Conservation (phyloP, 2,888 invertebrate genomes). For the Biston betularia region DNA sequence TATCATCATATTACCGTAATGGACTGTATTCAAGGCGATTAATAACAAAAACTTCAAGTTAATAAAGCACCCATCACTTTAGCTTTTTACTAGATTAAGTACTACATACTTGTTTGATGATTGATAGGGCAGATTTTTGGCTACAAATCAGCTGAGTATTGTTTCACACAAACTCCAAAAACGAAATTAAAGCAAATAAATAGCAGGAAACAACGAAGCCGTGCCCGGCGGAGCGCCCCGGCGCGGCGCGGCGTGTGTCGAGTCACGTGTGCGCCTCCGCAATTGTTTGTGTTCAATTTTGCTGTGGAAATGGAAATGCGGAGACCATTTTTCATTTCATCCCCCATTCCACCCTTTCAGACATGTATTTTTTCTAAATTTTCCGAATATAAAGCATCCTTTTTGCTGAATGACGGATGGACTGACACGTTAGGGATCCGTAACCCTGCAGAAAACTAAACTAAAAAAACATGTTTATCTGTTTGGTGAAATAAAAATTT, state of each 20-base stretch:
- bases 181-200: slow-evolving; percentile 12
- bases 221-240: neutral
- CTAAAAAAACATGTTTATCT: too few species aligned
- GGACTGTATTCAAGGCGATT: neutral
- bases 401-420: slow-evolving; percentile 28
- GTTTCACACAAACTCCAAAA: neutral
- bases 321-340: slow-evolving; percentile 38
- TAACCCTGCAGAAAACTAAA: too few species aligned
- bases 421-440: neutral
- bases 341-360: slow-evolving; percentile 31
- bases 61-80: neutral
- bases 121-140: too few species aligned
- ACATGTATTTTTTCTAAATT: slow-evolving; percentile 29
- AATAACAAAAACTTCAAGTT: neutral
- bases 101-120: neutral
- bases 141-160: neutral
- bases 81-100: neutral
- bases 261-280: neutral
- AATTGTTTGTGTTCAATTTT: slow-evolving; percentile 38
- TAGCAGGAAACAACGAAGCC: slow-evolving; percentile 2
- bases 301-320: slow-evolving; percentile 30
- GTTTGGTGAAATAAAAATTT: too few species aligned
- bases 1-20: neutral
- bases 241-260: slow-evolving; percentile 7
- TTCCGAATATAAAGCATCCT: slow-evolving; percentile 32